Evolutionary conservation across 2,888 invertebrate genomes (phyloP).

Genomic region (Athalia rosae): DNA sequence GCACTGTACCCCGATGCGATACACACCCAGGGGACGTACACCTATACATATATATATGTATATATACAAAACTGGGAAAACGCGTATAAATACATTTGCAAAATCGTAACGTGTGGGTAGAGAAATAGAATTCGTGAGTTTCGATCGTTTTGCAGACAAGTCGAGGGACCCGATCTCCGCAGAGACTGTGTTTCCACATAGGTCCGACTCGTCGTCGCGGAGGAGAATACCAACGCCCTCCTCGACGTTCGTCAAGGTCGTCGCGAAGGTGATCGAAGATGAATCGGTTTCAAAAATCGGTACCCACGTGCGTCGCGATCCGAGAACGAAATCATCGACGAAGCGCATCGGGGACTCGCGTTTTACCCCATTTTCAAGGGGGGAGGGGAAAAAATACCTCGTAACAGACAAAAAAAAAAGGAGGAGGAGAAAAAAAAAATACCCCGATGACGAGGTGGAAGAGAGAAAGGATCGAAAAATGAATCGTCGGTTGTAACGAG

Average conservation of each 20-base stretch:
- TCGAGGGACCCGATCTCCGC: slow-evolving; percentile 1
- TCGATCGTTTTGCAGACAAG: too few species aligned
- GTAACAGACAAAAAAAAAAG: slow-evolving; percentile 45
- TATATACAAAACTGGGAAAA: neutral
- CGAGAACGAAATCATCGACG: slow-evolving; percentile 59
- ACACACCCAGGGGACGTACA: too few species aligned
- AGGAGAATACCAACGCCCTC: slow-evolving; percentile 47
- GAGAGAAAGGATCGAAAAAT: slow-evolving; percentile 42
- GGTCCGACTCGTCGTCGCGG: slow-evolving; percentile 29
- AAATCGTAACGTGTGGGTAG: too few species aligned
- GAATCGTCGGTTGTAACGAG: slow-evolving; percentile 5
- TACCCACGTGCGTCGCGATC: slow-evolving; percentile 50
- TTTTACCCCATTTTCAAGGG: slow-evolving; percentile 63
- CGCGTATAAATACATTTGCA: too few species aligned
- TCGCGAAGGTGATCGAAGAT: neutral
- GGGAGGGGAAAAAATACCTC: slow-evolving; percentile 49
- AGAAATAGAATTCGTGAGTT: too few species aligned
- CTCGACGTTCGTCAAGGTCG: slow-evolving; percentile 60
- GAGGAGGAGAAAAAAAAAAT: neutral
- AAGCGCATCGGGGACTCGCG: slow-evolving; percentile 49
- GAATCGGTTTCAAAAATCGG: too few species aligned
- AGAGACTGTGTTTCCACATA: slow-evolving; percentile 20
- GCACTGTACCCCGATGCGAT: slow-evolving; percentile 46
- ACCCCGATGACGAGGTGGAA: too few species aligned
- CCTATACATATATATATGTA: slow-evolving; percentile 46